Conservation (phyloP, 2,888 invertebrate species). For the Herminia tarsipennalis region DNA sequence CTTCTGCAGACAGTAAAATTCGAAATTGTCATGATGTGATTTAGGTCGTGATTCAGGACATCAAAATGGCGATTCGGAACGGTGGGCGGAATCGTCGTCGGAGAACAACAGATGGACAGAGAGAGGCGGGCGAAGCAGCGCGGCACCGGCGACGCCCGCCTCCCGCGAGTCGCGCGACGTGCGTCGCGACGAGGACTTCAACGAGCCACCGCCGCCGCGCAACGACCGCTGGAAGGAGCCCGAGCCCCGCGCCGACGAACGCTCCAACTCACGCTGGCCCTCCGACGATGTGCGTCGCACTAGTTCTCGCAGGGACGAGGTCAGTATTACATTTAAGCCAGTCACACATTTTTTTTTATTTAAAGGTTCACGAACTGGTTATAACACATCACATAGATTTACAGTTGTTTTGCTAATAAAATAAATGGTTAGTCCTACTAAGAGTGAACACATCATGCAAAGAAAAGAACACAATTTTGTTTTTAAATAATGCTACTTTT, state of each 20-base stretch:
- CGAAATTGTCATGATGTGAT: neutral
- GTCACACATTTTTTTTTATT: neutral
- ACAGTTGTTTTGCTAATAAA: too few relatives aligned
- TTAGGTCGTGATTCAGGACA: slow-evolving; percentile 78
- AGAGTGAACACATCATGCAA: too few relatives aligned
- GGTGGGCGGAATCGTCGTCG: slow-evolving; percentile 72
- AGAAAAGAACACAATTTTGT: too few relatives aligned
- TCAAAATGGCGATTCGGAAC: slow-evolving; percentile 82
- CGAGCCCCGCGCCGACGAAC: slow-evolving; percentile 74
- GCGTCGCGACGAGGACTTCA: slow-evolving; percentile 54
- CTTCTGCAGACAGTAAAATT: neutral
- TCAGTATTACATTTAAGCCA: slow-evolving; percentile 17
- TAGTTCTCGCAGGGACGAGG: slow-evolving; percentile 77
- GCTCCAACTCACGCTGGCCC: slow-evolving; percentile 73
- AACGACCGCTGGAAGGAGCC: slow-evolving; percentile 89
- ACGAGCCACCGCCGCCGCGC: slow-evolving; percentile 77
- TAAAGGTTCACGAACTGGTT: too few relatives aligned
- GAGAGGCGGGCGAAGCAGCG: slow-evolving; percentile 45
- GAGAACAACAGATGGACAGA: slow-evolving; percentile 49
- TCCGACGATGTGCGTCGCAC: slow-evolving; percentile 80
- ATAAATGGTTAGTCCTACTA: too few relatives aligned
- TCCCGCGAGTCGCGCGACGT: slow-evolving; percentile 56
- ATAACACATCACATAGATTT: too few relatives aligned
- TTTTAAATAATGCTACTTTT: too few relatives aligned
- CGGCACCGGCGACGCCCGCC: slow-evolving; percentile 20